Evolutionary conservation across 2,888 invertebrate genomes (phyloP).

Genomic region (Hirtodrosophila histrioides): DNA sequence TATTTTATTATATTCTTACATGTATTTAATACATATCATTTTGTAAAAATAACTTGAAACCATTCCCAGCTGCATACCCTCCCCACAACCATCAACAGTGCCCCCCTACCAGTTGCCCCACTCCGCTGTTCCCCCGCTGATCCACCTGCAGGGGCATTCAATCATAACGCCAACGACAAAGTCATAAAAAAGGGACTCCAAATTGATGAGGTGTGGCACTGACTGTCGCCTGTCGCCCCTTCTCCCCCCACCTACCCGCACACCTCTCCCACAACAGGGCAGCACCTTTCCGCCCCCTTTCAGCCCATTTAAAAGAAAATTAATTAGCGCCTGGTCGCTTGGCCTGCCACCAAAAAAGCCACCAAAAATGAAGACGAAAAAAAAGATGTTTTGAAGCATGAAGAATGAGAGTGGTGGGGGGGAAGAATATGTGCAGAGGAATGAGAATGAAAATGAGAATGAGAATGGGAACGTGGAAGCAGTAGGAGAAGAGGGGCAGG

Average conservation of each 20-base stretch:
- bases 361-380: constrained; percentile 45
- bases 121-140: background rate
- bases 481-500: too few species aligned
- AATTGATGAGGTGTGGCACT: constrained; percentile 74
- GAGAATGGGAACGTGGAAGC: constrained; percentile 4
- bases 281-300: constrained; percentile 43
- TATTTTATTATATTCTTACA: constrained; percentile 6
- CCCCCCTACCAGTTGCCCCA: constrained; percentile 4
- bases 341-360: constrained; percentile 55
- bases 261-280: constrained; percentile 19
- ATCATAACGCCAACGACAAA: constrained; percentile 63
- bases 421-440: background rate
- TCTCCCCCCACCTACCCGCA: constrained; percentile 1
- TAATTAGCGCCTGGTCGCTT: constrained; percentile 79
- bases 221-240: constrained; percentile 46
- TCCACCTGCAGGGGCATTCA: constrained; percentile 59
- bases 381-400: constrained; percentile 41
- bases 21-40: constrained; percentile 11
- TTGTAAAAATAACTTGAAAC: constrained; percentile 10
- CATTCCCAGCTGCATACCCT: background rate
- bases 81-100: background rate
- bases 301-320: constrained; percentile 70
- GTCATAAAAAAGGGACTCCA: constrained; percentile 54
- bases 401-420: background rate
- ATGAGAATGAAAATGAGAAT: constrained; percentile 4